Conservation (phyloP, 1,140 invertebrate genomes). For the Paramacrobiotus metropolitanus region DNA sequence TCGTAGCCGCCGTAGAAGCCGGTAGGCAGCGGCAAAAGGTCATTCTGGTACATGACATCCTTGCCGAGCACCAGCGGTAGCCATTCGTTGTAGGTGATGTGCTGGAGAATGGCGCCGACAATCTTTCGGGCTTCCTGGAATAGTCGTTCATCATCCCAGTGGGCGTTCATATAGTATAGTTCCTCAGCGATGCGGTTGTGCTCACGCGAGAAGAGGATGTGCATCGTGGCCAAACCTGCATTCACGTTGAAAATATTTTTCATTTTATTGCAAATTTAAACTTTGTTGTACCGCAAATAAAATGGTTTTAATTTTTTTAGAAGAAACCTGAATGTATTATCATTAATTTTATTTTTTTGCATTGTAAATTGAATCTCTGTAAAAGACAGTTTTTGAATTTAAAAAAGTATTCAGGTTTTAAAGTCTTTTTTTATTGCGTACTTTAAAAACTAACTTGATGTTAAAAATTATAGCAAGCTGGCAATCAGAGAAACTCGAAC, state of each 20-base stretch:
- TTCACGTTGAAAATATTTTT: too few species aligned
- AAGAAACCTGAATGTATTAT: background rate
- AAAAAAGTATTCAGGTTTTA: too few species aligned
- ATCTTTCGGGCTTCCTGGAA: constrained; percentile 64
- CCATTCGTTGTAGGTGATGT: constrained; percentile 67
- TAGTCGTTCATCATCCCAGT: constrained; percentile 58
- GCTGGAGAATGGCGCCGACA: constrained; percentile 52
- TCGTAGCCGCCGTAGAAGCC: constrained; percentile 33
- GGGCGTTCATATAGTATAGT: constrained; percentile 23
- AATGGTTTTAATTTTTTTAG: background rate
- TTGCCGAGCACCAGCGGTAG: constrained; percentile 54
- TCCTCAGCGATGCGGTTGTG: constrained; percentile 18
- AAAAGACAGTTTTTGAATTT: constrained; percentile 35
- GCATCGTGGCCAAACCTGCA: constrained; percentile 29
- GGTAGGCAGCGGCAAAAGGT: constrained; percentile 11
- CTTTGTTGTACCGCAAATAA: too few species aligned
- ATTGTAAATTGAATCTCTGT: too few species aligned
- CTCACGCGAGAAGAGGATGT: constrained; percentile 11
- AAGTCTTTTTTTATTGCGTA: too few species aligned
- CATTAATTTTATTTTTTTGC: constrained; percentile 24
- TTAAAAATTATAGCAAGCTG: too few species aligned
- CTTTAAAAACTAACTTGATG: too few species aligned
- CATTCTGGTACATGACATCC: constrained; percentile 14
- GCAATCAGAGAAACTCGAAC: too few species aligned
- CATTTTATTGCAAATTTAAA: background rate